phyloP scores from a whole-genome alignment of 2,888 invertebrate genomes.

The Morpho deidamia region DNA sequence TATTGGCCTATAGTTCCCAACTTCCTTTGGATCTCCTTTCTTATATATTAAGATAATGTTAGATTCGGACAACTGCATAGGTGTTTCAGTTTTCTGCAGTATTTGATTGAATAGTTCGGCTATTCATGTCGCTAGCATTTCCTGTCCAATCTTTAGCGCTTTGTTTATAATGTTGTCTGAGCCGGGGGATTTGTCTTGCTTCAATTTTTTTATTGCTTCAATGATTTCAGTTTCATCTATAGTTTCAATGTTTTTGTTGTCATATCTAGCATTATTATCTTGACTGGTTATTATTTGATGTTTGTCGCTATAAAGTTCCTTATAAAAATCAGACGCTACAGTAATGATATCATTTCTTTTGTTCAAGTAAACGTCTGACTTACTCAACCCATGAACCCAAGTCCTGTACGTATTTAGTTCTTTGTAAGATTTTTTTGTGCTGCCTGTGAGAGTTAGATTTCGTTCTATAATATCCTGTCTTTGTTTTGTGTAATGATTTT shows the following conservation, averaged over 20 bases:
- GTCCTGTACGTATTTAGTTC: constrained; percentile 18
- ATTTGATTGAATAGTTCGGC: constrained; percentile 17
- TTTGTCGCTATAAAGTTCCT: constrained; percentile 11
- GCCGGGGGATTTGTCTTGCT: constrained; percentile 12
- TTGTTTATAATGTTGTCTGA: constrained; percentile 15
- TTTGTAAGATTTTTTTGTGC: constrained; percentile 18
- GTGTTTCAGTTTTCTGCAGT: constrained; percentile 11
- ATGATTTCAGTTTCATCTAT: constrained; percentile 5
- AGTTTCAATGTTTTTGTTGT: too few relatives aligned
- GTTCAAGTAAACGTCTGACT: not conserved
- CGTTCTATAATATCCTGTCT: constrained; percentile 10
- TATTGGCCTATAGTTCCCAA: constrained; percentile 23
- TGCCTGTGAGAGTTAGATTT: constrained; percentile 6
- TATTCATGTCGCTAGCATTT: constrained; percentile 5
- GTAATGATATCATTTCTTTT: constrained; percentile 10
- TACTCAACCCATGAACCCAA: constrained; percentile 21
- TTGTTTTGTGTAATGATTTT: constrained; percentile 12
- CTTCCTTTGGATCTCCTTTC: constrained; percentile 15
- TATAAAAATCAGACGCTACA: constrained; percentile 15
- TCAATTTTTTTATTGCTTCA: constrained; percentile 9
- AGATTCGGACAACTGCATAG: constrained; percentile 14
- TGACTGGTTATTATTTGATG: not conserved
- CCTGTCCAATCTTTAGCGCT: constrained; percentile 5
- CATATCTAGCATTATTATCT: too few relatives aligned
- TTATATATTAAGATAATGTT: constrained; percentile 19